Evolutionary conservation across 2,113 vertebrate species (phyloP).

Genomic region (Onychostoma macrolepis): DNA sequence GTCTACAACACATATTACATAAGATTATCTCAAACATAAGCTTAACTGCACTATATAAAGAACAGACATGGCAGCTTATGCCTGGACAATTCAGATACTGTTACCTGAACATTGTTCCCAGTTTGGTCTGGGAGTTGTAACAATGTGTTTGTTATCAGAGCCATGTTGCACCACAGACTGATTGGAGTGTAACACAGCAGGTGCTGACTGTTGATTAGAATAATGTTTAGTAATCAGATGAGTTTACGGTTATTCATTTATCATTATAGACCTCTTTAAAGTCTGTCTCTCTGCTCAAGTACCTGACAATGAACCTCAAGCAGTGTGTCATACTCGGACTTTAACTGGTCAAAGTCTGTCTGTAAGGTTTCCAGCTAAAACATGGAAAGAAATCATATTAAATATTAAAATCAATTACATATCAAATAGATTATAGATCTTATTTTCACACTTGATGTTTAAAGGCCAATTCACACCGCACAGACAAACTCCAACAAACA

Average conservation of each 20-base stretch:
- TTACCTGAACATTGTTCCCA: constrained; percentile 39
- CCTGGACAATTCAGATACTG: neutral
- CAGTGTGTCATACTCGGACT: constrained; percentile 74
- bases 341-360: constrained; percentile 75
- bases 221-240: neutral
- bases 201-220: constrained; percentile 18
- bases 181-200: neutral
- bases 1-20: constrained; percentile 49
- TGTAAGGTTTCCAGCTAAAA: constrained; percentile 74
- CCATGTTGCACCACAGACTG: neutral
- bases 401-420: neutral
- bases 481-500: too few relatives aligned
- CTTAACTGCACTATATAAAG: neutral
- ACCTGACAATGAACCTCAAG: constrained; percentile 76
- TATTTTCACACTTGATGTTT: neutral
- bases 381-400: neutral
- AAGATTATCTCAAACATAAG: neutral
- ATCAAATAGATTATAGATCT: too few relatives aligned
- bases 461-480: too few relatives aligned
- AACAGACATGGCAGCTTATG: neutral
- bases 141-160: constrained; percentile 22
- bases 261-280: constrained; percentile 61
- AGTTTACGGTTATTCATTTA: constrained; percentile 59
- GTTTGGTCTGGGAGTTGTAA: constrained; percentile 33
- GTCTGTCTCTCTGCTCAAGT: constrained; percentile 61